These are phyloP conservation scores for Rhyzopertha dominica DNA, from an alignment of 1,140 invertebrate species.

Conservation along the genomic window DNA sequence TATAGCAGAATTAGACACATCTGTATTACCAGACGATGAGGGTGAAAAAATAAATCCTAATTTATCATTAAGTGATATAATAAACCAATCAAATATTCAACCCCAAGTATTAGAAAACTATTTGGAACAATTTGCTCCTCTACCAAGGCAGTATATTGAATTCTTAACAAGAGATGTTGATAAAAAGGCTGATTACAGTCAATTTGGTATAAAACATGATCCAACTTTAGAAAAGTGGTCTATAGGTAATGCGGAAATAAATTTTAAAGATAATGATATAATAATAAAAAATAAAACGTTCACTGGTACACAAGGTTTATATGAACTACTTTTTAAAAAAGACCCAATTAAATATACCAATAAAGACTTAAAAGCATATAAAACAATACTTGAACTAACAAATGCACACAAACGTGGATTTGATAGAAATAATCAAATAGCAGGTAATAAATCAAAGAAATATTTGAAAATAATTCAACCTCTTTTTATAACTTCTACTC, in stretches of 20 bases:
- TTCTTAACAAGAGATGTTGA: constrained; percentile 6
- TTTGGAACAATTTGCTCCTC: too few relatives aligned
- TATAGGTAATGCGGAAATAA: constrained; percentile 12
- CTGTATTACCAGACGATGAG: too few relatives aligned
- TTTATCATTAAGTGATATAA: too few relatives aligned
- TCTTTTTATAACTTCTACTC: too few relatives aligned
- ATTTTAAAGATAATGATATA: constrained; percentile 15
- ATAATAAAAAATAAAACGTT: constrained; percentile 16
- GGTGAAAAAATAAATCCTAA: too few relatives aligned
- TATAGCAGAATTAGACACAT: too few relatives aligned
- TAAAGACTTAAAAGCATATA: constrained; percentile 27
- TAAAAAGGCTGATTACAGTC: constrained; percentile 12
- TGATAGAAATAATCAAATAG: constrained; percentile 19
- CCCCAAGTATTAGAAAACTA: too few relatives aligned
- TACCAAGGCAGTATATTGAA: constrained; percentile 12
- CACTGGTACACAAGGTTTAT: constrained; percentile 21
- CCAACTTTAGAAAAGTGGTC: constrained; percentile 12
- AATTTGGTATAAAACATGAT: constrained; percentile 21
- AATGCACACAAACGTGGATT: constrained; percentile 26
- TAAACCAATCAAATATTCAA: too few relatives aligned
- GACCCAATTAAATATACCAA: constrained; percentile 20
- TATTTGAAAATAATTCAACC: constrained; percentile 22
- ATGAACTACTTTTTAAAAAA: constrained; percentile 26
- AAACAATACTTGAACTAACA: constrained; percentile 25
- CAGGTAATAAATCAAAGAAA: constrained; percentile 16